These are phyloP conservation scores for Platyura marginata DNA, from an alignment of 1,140 invertebrate genomes.

Conservation along the genomic window DNA sequence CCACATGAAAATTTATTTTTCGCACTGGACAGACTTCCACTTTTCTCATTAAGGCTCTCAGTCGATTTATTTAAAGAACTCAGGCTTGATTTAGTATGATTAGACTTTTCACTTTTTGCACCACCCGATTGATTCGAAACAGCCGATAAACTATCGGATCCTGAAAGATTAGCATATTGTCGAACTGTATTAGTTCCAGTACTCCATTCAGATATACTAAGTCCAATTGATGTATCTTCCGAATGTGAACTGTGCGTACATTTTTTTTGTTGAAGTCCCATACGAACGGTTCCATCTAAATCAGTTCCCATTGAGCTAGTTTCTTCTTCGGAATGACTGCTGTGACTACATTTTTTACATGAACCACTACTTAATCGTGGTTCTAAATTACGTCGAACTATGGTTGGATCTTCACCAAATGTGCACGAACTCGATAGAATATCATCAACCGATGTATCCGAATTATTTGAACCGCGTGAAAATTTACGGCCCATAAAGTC, in stretches of 20 bases:
- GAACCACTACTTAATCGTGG: constrained; percentile 25
- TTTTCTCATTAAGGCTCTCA: constrained; percentile 21
- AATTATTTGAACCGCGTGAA: constrained; percentile 41
- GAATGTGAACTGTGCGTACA: constrained; percentile 59
- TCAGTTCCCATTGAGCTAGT: constrained; percentile 46
- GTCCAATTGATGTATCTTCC: constrained; percentile 64
- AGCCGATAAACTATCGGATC: constrained; percentile 36
- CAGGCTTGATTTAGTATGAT: constrained; percentile 31
- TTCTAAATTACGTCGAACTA: constrained; percentile 19
- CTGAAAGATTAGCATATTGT: constrained; percentile 50
- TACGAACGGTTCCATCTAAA: constrained; percentile 57
- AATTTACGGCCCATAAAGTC: constrained; percentile 26
- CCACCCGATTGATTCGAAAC: constrained; percentile 30
- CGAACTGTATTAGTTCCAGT: constrained; percentile 62
- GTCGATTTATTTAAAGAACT: constrained; percentile 25
- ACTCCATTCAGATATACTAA: constrained; percentile 69
- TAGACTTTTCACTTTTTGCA: constrained; percentile 40
- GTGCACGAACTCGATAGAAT: constrained; percentile 26
- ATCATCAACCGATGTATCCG: constrained; percentile 38
- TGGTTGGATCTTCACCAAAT: constrained; percentile 25
- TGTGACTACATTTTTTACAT: constrained; percentile 37
- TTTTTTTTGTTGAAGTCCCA: constrained; percentile 53
- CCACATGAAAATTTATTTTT: constrained; percentile 14
- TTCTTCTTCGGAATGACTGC: constrained; percentile 46
- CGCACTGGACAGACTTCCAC: constrained; percentile 17